A percentile compares a stretch with the other conserved stretches of the same genome.
phyloP scores from a whole-genome alignment of 2,797 vertebrate species.

The Pipistrellus pygmaeus region DNA sequence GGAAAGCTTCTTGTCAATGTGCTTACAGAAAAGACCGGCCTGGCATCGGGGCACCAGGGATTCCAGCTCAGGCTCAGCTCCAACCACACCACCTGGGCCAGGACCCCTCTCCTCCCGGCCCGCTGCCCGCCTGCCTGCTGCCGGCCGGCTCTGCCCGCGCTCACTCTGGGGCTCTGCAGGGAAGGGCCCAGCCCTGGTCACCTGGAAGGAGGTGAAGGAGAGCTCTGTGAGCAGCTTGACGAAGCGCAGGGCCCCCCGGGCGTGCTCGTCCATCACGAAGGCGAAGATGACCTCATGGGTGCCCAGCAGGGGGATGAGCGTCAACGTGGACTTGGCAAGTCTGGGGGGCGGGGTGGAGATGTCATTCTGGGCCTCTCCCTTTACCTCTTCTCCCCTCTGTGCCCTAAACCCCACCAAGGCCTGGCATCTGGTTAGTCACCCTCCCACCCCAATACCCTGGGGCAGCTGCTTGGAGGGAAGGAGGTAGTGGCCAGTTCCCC shows the following conservation, averaged over 20 bases:
- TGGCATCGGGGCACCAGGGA: background rate
- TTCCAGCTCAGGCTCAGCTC: background rate
- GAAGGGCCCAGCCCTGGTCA: constrained; percentile 70
- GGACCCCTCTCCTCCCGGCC: background rate
- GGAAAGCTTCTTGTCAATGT: background rate
- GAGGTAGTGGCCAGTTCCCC: background rate
- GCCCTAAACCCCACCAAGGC: background rate
- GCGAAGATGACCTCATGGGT: constrained; percentile 99
- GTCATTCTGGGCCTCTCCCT: background rate
- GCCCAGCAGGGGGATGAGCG: constrained; percentile 96
- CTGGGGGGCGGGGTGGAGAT: constrained; percentile 81
- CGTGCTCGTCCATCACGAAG: constrained; percentile 96
- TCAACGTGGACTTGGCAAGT: constrained; percentile 97
- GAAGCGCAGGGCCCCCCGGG: constrained; percentile 94
- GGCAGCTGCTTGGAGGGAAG: background rate
- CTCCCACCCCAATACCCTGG: background rate
- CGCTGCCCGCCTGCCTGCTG: background rate
- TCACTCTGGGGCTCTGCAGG: background rate
- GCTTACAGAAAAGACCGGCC: background rate
- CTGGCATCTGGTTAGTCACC: background rate
- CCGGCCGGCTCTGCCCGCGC: background rate
- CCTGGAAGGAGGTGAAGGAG: constrained; percentile 99
- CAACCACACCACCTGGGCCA: background rate
- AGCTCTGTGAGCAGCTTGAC: constrained; percentile 97
- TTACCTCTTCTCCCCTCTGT: background rate